Evolutionary conservation across 2,888 invertebrate species (phyloP).

Genomic region (Aphodius sticticus): DNA sequence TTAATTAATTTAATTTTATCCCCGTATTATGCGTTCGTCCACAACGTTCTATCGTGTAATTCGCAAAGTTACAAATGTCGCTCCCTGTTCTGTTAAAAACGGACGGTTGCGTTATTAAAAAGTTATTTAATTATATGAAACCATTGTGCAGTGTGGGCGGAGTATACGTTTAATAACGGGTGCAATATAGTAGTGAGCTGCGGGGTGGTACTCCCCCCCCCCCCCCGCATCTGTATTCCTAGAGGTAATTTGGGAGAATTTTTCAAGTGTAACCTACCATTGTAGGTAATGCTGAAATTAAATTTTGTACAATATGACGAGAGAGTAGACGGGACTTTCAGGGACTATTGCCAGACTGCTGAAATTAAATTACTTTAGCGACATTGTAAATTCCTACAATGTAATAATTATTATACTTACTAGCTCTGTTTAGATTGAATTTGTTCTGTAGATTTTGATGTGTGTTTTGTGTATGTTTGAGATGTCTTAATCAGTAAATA

Average conservation of each 20-base stretch:
- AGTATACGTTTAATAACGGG: conserved; percentile 18
- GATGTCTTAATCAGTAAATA: no score
- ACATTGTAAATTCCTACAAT: no score
- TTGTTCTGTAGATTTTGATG: no score
- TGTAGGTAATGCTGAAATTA: conserved; percentile 22
- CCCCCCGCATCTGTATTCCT: conserved; percentile 6
- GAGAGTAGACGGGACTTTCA: background rate
- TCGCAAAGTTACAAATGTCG: conserved; percentile 9
- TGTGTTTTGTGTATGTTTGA: no score
- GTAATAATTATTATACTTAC: no score
- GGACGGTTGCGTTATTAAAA: conserved; percentile 16
- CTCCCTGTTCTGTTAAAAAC: background rate
- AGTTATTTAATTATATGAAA: conserved; percentile 22
- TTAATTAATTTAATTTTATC: conserved; percentile 14
- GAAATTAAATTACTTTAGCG: no score
- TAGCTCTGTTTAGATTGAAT: no score
- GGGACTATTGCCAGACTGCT: no score
- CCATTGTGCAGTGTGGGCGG: conserved; percentile 17
- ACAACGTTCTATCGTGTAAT: background rate
- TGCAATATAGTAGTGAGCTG: background rate
- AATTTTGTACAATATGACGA: conserved; percentile 8
- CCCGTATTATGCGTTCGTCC: background rate
- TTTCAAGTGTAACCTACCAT: conserved; percentile 16
- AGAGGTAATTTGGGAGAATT: background rate
- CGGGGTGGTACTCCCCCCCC: conserved; percentile 7